These are phyloP conservation scores for Trachelus iudaicus DNA, from an alignment of 2,888 invertebrate species.

Conservation along the genomic window DNA sequence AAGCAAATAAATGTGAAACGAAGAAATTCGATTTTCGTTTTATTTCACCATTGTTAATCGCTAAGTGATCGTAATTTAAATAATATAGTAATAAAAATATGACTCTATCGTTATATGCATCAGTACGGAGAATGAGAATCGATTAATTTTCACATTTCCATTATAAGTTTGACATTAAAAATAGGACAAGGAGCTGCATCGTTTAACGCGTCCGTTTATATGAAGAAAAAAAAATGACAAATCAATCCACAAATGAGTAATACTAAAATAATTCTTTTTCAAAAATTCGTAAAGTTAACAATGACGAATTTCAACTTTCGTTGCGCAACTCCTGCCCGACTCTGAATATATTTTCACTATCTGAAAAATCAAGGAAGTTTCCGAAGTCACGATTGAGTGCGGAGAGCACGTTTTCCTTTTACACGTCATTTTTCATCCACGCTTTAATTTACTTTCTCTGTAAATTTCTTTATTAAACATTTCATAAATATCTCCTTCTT, in stretches of 20 bases:
- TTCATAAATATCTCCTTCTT: constrained; percentile 6
- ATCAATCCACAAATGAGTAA: neutral
- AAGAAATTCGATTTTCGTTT: neutral
- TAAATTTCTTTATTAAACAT: constrained; percentile 1
- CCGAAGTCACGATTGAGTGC: neutral
- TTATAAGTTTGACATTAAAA: neutral
- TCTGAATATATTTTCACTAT: neutral
- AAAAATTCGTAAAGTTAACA: neutral
- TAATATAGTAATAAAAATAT: constrained; percentile 37
- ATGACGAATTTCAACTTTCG: neutral
- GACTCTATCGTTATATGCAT: constrained; percentile 27
- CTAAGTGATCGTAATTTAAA: constrained; percentile 15
- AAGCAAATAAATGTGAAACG: neutral
- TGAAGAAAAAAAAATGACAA: neutral
- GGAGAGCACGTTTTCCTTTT: neutral
- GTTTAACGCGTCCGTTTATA: neutral
- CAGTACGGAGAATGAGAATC: constrained; percentile 22
- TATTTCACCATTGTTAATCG: neutral
- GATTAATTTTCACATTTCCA: neutral
- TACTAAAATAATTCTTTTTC: neutral
- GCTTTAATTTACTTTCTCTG: neutral
- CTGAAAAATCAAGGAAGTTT: neutral
- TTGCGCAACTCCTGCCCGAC: neutral
- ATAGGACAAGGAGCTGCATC: neutral
- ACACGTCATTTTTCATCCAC: neutral